These are phyloP conservation scores for Neoaliturus tenellus DNA, from an alignment of 2,888 invertebrate species.

Conservation along the genomic window DNA sequence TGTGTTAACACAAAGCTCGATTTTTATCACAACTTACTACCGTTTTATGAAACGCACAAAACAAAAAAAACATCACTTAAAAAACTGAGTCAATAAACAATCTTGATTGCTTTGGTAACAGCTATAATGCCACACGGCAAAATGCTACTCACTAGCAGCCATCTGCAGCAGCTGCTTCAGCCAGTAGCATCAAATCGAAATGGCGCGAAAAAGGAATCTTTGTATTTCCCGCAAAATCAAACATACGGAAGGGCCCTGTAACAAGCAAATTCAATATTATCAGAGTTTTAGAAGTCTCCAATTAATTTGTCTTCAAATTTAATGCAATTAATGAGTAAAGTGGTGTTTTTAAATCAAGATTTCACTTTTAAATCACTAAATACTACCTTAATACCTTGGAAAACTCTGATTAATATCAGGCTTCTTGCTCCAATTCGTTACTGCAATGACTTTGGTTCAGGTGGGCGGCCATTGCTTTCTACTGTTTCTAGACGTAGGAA, in stretches of 20 bases:
- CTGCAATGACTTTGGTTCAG: not conserved
- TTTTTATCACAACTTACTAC: not conserved
- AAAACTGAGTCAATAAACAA: not conserved
- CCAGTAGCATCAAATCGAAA: conserved; percentile 56
- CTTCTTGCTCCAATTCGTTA: not conserved
- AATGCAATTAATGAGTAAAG: not conserved
- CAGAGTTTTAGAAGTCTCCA: not conserved
- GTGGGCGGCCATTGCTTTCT: conserved; percentile 6
- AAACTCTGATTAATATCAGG: not conserved
- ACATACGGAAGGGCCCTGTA: conserved; percentile 52
- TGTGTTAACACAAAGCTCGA: not conserved
- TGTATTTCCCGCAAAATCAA: conserved; percentile 60
- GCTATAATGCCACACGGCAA: conserved; percentile 56
- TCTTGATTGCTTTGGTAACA: not conserved
- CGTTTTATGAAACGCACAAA: not conserved
- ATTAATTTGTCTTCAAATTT: not conserved
- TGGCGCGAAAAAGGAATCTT: conserved; percentile 59
- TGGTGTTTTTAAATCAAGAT: not conserved
- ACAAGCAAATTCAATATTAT: conserved; percentile 26
- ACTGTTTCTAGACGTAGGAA: conserved; percentile 10
- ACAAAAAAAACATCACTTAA: not conserved
- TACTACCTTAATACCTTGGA: not conserved
- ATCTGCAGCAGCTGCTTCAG: conserved; percentile 59
- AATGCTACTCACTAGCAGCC: conserved; percentile 54
- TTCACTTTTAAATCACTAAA: not conserved